Evolutionary conservation across 2,113 vertebrate species (phyloP), one percentile per base, ranked within the genome.

Genomic region (Aspiorhynchus laticeps): DNA sequence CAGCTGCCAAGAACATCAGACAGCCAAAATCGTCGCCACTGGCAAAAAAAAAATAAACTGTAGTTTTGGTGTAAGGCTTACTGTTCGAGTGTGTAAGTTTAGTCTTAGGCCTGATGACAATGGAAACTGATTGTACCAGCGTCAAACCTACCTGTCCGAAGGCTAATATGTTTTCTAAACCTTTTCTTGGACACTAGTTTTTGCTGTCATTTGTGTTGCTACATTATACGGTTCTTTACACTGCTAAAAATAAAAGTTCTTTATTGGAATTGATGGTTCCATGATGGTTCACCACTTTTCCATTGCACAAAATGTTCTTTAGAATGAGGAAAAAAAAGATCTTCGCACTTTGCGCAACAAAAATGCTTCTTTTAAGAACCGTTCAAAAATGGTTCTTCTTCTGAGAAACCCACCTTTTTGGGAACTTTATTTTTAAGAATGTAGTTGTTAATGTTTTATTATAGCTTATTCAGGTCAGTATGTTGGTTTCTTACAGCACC

Each of bases 11-110:
- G 91, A 94, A 93, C 93, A 93, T 90, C 90, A 91, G 90, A 92
- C 87, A 91, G 94, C 93, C 92, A 91, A 94, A 94, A 93, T 95
- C 93, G 89, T 94, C 93, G 92, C 94, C 93, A 92, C 90, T 92
- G 93, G 95, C 92, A 93, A 87, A 93, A 84, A 87, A n/a, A 75
- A 43, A 77, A 56, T 2, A 31, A 76, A 36, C 53, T 82, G 80
- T 69, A 91, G 88, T 92, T 91, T 88, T 90, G 87, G 90, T 93
- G 89, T 92, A 81, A 75, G 90, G 88, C 88, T 87, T 89, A 89
- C n/a, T 21, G 77, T 83, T 86, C 56, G n/a, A 17, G 41, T 19
- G 8, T 46, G 15, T 79, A 79, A n/a, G 14, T 28, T 4, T 46
- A n/a, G 79, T 63, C 11, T 83, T 69, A 26, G 63, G 65, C 11